A percentile compares a stretch with the other conserved stretches of the same genome.
phyloP scores from a whole-genome alignment of 2,797 vertebrate species.

The Coranthus polyacanthus region DNA sequence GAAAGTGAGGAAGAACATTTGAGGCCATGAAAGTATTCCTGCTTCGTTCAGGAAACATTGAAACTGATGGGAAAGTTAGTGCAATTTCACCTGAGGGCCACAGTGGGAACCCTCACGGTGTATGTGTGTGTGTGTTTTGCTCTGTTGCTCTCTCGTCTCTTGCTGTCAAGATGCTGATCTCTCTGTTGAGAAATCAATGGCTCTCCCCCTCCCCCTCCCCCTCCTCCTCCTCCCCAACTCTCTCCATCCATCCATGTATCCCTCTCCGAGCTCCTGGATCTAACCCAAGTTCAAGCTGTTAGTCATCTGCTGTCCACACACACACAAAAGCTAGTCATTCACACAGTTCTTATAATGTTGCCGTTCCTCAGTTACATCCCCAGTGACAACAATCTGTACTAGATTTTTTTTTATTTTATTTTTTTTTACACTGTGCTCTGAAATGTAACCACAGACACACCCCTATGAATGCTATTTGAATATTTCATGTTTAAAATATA shows the following conservation, averaged over 20 bases:
- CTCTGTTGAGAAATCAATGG: slow-evolving; percentile 81
- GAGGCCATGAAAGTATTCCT: not conserved
- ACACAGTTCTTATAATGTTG: slow-evolving; percentile 54
- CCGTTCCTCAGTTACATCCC: slow-evolving; percentile 42
- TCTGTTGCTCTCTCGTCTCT: slow-evolving; percentile 67
- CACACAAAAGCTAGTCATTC: slow-evolving; percentile 50
- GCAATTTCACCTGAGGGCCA: slow-evolving; percentile 57
- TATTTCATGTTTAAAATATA: too few relatives aligned
- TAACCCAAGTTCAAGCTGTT: slow-evolving; percentile 83
- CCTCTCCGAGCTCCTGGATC: slow-evolving; percentile 75
- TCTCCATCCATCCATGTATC: slow-evolving; percentile 78
- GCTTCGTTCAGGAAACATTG: slow-evolving; percentile 17
- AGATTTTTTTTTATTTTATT: slow-evolving; percentile 5
- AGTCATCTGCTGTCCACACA: slow-evolving; percentile 80
- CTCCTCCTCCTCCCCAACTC: slow-evolving; percentile 41
- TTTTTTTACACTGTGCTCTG: too few relatives aligned
- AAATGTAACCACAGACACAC: too few relatives aligned
- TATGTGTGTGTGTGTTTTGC: slow-evolving; percentile 43
- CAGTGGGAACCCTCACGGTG: slow-evolving; percentile 40
- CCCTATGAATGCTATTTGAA: too few relatives aligned
- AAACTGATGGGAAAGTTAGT: slow-evolving; percentile 38
- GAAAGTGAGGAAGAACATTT: not conserved
- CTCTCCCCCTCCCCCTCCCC: slow-evolving; percentile 35
- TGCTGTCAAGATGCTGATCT: slow-evolving; percentile 80
- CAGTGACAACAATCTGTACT: slow-evolving; percentile 35